Evolutionary conservation across 2,888 invertebrate genomes (phyloP), one percentile per base, ranked within the genome.

Genomic region (Clostera curtula): DNA sequence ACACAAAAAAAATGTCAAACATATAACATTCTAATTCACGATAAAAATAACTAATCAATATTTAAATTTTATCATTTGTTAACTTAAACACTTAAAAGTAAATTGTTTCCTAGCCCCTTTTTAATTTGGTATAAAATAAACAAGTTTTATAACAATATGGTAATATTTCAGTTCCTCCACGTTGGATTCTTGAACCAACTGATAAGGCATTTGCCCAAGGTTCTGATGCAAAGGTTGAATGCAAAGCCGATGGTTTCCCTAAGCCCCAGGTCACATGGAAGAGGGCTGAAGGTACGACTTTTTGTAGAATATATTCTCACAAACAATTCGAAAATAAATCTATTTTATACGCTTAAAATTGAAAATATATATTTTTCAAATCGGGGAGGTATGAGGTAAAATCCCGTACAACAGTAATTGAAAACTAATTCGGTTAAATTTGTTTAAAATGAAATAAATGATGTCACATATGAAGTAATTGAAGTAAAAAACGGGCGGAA

Each of bases 141-240:
- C 54, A 49, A 40, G 24, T 43, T 25, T 36, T 53, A 40, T 60
- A 65, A 61, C 45, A 45, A 31, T 27, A 19, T 16, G 43, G 40
- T 57, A 39, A 62, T 39, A 56, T 87, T 89, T 89, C 59, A 96
- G 96, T 96, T 62, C 96, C 96, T 57, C 96, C 96, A 41, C 93
- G 96, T 76, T 96, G 96, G 96, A 96, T 95, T 76, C 85, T 96
- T 60, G 95, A 96, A 77, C 96, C 96, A 29, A 95, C 95, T 62
- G 96, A 96, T 72, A 95, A 95, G 85, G 95, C 96, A 57, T 96
- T 96, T 82, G 95, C 96, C 46, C 95, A 96, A 85, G 95, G 96
- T 48, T 95, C 95, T 50, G 94, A 95, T 75, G 95, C 95, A 49
- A 92, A 94, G 69, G 93, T 96, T 57, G 96, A 96, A 87, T 96